A percentile compares a stretch with the other conserved stretches of the same genome.
phyloP scores from a whole-genome alignment of 2,797 vertebrate genomes.

The Cuculus canorus region DNA sequence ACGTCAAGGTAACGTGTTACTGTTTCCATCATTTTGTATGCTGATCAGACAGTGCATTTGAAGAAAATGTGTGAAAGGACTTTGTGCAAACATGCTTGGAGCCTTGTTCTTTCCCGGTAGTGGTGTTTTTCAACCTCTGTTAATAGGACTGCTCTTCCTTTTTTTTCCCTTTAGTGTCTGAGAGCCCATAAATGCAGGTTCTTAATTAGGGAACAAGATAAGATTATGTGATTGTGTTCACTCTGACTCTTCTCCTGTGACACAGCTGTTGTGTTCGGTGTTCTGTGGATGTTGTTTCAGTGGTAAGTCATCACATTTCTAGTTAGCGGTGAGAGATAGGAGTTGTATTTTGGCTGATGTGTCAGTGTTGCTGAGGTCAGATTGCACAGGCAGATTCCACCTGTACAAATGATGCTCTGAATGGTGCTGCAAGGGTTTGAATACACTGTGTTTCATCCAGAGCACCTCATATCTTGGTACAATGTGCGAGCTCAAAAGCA shows the following conservation, averaged over 20 bases:
- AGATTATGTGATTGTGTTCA: constrained; percentile 7
- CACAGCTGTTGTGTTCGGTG: background rate
- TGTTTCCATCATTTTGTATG: background rate
- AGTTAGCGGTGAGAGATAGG: background rate
- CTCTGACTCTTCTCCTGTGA: constrained; percentile 7
- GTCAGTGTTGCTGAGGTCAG: background rate
- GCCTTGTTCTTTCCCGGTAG: background rate
- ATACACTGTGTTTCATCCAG: background rate
- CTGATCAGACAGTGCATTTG: background rate
- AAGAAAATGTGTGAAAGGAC: background rate
- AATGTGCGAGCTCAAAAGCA: background rate
- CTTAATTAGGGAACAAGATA: constrained; percentile 41
- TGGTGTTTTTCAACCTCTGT: background rate
- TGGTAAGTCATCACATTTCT: background rate
- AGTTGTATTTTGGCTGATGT: background rate
- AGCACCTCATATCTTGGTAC: background rate
- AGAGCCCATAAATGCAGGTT: background rate
- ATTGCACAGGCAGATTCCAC: background rate
- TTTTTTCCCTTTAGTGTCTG: background rate
- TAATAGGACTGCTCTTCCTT: background rate
- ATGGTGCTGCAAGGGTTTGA: background rate
- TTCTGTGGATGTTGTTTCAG: background rate
- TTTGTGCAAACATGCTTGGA: background rate
- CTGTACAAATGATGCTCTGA: background rate
- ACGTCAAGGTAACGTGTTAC: background rate